Base-by-base conservation (phyloP, 1,140 invertebrate species). In the Drosophila lacteicornis region DNA sequence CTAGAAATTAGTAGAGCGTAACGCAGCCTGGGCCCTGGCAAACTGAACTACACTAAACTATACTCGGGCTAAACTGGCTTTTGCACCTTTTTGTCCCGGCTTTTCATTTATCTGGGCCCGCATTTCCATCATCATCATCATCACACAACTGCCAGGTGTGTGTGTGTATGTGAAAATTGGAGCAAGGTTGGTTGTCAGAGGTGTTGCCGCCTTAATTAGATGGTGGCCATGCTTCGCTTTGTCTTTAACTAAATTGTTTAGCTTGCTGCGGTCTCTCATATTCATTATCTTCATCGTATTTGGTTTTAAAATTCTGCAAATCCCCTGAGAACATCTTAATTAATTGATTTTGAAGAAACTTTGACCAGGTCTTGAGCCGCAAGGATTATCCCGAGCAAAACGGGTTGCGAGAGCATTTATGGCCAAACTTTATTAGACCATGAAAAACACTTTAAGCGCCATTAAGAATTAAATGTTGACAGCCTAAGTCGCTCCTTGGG, bases 1-100 rank as follows among this genome's bases (percentile, higher is more conserved):
- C 83, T 75, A 69, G 66, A 81, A 88, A 90, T 88, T 90, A 88
- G 85, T 88, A 88, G 84, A 88, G 84, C 84, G 84, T 88, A 90
- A 81, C 68, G 13, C 74, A 8, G 47, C 56, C 43, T 61, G 60
- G 45, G 47, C 53, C 59, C 38, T 46, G 12, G 22, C 4, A 62
- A 62, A 38, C 33, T 61, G 45, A 60, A 60, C 56, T 66, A 15
- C 51, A 38, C 51, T 55, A 68, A 67, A 25, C 62, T 55, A 67
- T 40, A 25, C 66, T 42, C 19, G 38, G 49, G 36, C 70, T 73
- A 68, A 70, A 68, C 67, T 68, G 65, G 67, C 67, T 68, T 70
- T 68, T 70, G 62, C 67, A 68, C 67, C 67, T 56, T 70, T 70
- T 70, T 70, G 67, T 70, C 49, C 63, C 67, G 25, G 68, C 47